These are phyloP conservation scores for Papilio helenus DNA, from an alignment of 1,140 invertebrate species.

Conservation along the genomic window DNA sequence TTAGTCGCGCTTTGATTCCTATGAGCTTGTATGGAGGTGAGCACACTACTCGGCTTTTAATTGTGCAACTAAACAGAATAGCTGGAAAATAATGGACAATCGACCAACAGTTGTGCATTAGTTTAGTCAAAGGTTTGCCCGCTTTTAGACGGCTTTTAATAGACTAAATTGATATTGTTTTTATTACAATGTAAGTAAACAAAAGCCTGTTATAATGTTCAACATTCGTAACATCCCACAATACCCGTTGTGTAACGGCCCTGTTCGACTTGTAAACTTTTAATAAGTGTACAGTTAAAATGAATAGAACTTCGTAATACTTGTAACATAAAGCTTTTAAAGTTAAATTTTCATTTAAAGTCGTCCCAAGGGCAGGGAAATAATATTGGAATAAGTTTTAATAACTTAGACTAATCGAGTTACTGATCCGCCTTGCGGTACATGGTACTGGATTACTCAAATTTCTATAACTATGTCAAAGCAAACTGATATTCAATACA, in stretches of 20 bases:
- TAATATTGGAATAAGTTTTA: conserved; percentile 8
- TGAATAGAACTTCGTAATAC: conserved; percentile 55
- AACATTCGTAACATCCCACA: conserved; percentile 48
- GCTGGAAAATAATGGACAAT: too few relatives aligned
- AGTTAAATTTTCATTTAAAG: conserved; percentile 39
- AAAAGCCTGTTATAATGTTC: conserved; percentile 47
- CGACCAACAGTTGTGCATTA: too few relatives aligned
- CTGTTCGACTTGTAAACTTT: conserved; percentile 56
- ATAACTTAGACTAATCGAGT: neutral
- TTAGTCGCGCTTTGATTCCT: too few relatives aligned
- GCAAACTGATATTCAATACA: neutral
- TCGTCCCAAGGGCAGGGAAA: conserved; percentile 13
- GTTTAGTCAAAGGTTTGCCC: too few relatives aligned
- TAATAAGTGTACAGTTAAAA: conserved; percentile 55
- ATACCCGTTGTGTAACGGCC: conserved; percentile 54
- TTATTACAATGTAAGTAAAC: conserved; percentile 15
- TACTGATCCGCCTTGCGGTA: conserved; percentile 23
- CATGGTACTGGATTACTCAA: neutral
- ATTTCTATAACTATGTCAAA: neutral
- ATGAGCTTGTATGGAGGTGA: too few relatives aligned
- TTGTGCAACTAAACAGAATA: too few relatives aligned
- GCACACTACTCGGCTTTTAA: too few relatives aligned
- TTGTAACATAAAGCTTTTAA: conserved; percentile 51
- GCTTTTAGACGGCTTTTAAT: neutral
- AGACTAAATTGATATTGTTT: neutral